These are phyloP conservation scores for Myzus persicae DNA, from an alignment of 1,140 invertebrate species.

Conservation along the genomic window DNA sequence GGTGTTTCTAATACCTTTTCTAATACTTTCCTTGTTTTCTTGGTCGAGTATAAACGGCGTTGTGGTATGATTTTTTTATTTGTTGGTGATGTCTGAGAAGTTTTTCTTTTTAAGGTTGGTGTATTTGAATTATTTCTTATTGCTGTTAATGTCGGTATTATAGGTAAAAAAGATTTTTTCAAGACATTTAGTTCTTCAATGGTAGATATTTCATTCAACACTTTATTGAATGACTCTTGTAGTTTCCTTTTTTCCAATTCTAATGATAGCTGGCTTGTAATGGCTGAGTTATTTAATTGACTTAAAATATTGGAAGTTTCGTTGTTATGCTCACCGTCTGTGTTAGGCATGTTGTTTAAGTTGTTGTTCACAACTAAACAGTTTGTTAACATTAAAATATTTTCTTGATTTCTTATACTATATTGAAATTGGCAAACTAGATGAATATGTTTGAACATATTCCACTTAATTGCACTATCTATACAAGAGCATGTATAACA, in stretches of 20 bases:
- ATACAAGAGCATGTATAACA: neutral
- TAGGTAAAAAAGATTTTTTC: neutral
- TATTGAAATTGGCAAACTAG: neutral
- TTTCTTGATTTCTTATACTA: too few species aligned
- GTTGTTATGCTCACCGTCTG: neutral
- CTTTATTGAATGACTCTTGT: neutral
- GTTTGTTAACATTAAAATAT: too few species aligned
- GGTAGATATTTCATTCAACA: neutral
- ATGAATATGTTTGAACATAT: conserved; percentile 1
- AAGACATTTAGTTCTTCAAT: neutral
- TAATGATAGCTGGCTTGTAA: too few species aligned
- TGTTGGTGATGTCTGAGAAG: neutral
- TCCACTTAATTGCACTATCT: neutral
- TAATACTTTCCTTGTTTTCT: neutral
- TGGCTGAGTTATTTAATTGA: neutral
- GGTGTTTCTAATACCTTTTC: neutral
- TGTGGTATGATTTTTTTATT: neutral
- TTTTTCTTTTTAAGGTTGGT: neutral
- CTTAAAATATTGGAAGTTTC: neutral
- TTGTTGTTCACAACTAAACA: too few species aligned
- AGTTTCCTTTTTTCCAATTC: too few species aligned
- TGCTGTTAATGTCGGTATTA: neutral
- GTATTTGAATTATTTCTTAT: neutral
- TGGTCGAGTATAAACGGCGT: neutral
- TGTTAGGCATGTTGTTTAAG: too few species aligned